phyloP scores from a whole-genome alignment of 2,113 vertebrate genomes.

The Scolopax mira region DNA sequence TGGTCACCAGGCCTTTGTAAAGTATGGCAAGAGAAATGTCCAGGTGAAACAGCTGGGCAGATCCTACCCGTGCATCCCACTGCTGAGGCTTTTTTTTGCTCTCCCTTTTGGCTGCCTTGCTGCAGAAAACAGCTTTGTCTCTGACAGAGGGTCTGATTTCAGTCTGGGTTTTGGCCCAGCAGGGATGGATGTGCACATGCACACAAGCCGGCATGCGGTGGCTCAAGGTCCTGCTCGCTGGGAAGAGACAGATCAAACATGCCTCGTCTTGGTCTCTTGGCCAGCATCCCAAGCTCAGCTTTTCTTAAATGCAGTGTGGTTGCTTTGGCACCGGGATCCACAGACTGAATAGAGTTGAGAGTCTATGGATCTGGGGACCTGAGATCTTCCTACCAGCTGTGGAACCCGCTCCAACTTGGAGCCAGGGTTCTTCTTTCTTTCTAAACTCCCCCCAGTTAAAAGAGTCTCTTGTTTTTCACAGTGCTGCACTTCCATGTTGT shows the following conservation, averaged over 20 bases:
- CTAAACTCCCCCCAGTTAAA: neutral
- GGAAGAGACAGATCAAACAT: neutral
- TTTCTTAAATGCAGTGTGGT: neutral
- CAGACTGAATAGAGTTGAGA: neutral
- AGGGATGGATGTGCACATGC: neutral
- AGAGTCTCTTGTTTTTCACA: neutral
- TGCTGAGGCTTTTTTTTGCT: neutral
- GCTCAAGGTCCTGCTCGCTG: neutral
- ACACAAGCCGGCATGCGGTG: rapidly evolving
- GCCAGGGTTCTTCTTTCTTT: neutral
- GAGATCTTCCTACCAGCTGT: neutral
- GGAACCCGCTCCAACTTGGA: neutral
- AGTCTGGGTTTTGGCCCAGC: neutral
- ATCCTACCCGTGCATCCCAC: rapidly evolving
- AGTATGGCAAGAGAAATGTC: neutral
- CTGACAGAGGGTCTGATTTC: neutral
- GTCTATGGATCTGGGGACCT: neutral
- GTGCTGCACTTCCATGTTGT: neutral
- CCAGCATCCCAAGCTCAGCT: neutral
- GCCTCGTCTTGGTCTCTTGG: neutral
- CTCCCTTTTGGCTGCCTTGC: neutral
- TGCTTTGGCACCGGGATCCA: neutral
- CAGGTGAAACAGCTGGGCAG: neutral
- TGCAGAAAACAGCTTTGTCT: neutral
- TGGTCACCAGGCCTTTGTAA: neutral